Percentiles rank a stretch among this genome's conserved stretches.
phyloP scores from a whole-genome alignment of 1,140 invertebrate species.

The Hypothenemus hampei region DNA sequence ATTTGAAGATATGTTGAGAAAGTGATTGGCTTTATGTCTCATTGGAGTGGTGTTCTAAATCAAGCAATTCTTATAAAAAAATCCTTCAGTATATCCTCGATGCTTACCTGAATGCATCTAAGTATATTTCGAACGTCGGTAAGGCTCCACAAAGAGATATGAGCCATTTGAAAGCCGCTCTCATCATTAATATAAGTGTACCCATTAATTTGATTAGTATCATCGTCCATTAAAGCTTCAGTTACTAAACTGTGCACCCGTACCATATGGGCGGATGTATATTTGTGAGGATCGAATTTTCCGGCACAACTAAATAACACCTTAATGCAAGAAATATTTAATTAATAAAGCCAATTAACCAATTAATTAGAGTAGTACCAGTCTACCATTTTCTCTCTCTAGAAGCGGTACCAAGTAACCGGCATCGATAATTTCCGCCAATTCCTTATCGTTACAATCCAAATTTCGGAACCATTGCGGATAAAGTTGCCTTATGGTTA shows the following conservation, averaged over 20 bases:
- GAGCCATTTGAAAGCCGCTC: slow-evolving; percentile 73
- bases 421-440: slow-evolving; percentile 71
- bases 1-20: slow-evolving; percentile 73
- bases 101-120: slow-evolving; percentile 66
- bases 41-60: slow-evolving; percentile 81
- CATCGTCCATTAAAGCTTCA: slow-evolving; percentile 73
- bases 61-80: too few relatives aligned
- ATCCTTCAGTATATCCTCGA: not conserved
- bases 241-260: slow-evolving; percentile 69
- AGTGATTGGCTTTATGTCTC: slow-evolving; percentile 79
- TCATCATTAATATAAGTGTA: slow-evolving; percentile 82
- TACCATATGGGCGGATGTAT: slow-evolving; percentile 70
- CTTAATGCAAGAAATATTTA: slow-evolving; percentile 35
- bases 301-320: slow-evolving; percentile 71
- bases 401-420: slow-evolving; percentile 76
- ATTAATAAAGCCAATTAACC: not conserved
- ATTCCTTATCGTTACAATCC: slow-evolving; percentile 63
- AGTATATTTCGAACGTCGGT: slow-evolving; percentile 72
- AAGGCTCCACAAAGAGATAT: slow-evolving; percentile 75
- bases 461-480: slow-evolving; percentile 79
- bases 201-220: slow-evolving; percentile 70
- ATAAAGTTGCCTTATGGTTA: slow-evolving; percentile 73
- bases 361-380: too few relatives aligned
- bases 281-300: slow-evolving; percentile 68
- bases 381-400: slow-evolving; percentile 67